Evolutionary conservation across 2,113 vertebrate genomes (phyloP).

Genomic region (Leptobrachium ailaonicum): DNA sequence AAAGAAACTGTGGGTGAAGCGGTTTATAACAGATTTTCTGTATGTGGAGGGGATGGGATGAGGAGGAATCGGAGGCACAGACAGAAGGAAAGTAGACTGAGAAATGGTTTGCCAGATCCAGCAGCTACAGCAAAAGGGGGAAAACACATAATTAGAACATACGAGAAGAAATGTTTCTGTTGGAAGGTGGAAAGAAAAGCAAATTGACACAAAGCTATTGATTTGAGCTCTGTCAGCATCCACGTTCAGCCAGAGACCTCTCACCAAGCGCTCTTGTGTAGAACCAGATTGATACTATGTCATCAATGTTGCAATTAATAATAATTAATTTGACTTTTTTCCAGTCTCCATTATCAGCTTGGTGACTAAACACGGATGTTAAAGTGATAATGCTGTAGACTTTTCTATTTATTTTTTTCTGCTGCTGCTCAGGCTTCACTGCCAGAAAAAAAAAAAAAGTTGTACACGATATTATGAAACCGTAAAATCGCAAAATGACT

Average conservation of each 20-base stretch:
- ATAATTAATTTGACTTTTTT: constrained; percentile 37
- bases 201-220: constrained; percentile 43
- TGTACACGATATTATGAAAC: constrained; percentile 14
- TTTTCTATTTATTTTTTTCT: too few species aligned
- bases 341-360: constrained; percentile 10
- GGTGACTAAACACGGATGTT: constrained; percentile 4
- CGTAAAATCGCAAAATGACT: constrained; percentile 27
- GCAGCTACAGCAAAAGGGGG: constrained; percentile 36
- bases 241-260: constrained; percentile 31
- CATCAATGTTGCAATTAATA: constrained; percentile 42
- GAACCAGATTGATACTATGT: constrained; percentile 25
- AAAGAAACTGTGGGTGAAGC: not conserved
- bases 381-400: not conserved
- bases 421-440: not conserved
- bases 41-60: not conserved
- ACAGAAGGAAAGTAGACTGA: constrained; percentile 43
- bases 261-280: constrained; percentile 4
- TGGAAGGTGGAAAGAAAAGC: constrained; percentile 14
- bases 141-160: constrained; percentile 44
- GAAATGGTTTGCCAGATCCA: constrained; percentile 46
- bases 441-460: not conserved
- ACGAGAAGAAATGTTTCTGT: constrained; percentile 46
- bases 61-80: constrained; percentile 29
- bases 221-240: constrained; percentile 32
- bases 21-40: constrained; percentile 12